Base-by-base conservation (phyloP, 2,113 vertebrate genomes). In the Hepsetus odoe region DNA sequence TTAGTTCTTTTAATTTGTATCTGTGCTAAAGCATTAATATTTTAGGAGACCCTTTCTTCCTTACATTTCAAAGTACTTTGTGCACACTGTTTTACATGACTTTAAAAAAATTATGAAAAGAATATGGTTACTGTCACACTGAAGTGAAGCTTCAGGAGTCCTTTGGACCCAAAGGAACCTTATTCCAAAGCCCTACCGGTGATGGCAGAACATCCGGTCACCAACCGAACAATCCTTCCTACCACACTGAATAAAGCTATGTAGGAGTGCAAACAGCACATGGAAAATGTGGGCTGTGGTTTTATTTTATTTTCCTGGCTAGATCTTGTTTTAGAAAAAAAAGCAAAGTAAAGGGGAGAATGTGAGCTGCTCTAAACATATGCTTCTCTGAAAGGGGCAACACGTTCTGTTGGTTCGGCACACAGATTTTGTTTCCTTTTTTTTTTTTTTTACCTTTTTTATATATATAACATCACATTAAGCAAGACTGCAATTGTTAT, bases 211-310 rank as follows among this genome's bases (percentile, higher is more conserved):
- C 67, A 49, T 28, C 32, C 44, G 18, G 67, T 72, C 22, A 72
- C 28, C 76, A 55, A 32, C 76, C 38, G 30, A 32, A 28, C 67
- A 51, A 38, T 55, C 28, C 4, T 11, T 24, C 10, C 3, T 51
- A 28, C 55, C 1, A 22, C 66, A 40, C 22, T 62, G 67, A 78
- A 59, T 20, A 71, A 46, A 78, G 30, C 76, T 22, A 35, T 71
- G 69, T 72, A 72, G 33, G 69, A 77, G 58, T 55, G 38, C 64
- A 55, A 61, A 30, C 59, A 58, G n/a, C 64, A 80, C 64, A 61
- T 51, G 64, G 53, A 80, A 69, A 80, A 74, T 74, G 62, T 67
- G 78, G 68, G 49, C 38, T 73, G 77, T 66, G 70, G 64, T 75
- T 74, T 80, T 61, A 68, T 42, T 66, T 80, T 74, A 22, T 69